These are phyloP conservation scores for Rhinatrema bivittatum DNA, from an alignment of 2,797 vertebrate genomes.

Conservation along the genomic window DNA sequence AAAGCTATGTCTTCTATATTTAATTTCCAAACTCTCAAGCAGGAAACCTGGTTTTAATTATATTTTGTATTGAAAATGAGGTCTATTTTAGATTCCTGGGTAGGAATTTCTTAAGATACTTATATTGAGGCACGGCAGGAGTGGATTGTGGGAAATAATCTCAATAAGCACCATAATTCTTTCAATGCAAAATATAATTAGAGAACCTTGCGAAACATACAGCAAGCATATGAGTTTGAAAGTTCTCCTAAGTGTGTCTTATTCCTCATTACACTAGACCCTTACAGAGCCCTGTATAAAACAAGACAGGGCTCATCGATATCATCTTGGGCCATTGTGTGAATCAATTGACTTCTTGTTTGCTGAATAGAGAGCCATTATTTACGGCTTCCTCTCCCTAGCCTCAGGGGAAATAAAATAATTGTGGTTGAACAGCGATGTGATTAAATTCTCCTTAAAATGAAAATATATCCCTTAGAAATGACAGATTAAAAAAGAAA, in stretches of 20 bases:
- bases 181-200: slow-evolving; percentile 42
- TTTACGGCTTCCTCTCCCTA: slow-evolving; percentile 17
- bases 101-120: slow-evolving; percentile 37
- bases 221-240: slow-evolving; percentile 40
- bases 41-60: slow-evolving; percentile 20
- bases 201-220: slow-evolving; percentile 35
- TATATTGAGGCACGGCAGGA: slow-evolving; percentile 29
- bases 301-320: slow-evolving; percentile 15
- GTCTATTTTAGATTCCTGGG: slow-evolving; percentile 33
- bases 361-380: slow-evolving; percentile 7
- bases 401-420: slow-evolving; percentile 15
- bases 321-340: slow-evolving; percentile 7
- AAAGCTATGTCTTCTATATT: slow-evolving; percentile 43
- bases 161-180: slow-evolving; percentile 37
- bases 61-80: slow-evolving; percentile 23
- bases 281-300: slow-evolving; percentile 13
- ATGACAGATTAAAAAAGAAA: slow-evolving; percentile 6
- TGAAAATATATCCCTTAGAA: background rate
- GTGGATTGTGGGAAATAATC: slow-evolving; percentile 39
- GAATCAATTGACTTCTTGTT: slow-evolving; percentile 22
- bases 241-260: slow-evolving; percentile 17
- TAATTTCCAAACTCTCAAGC: slow-evolving; percentile 36
- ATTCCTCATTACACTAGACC: slow-evolving; percentile 20
- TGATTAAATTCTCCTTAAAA: slow-evolving; percentile 5
- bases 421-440: slow-evolving; percentile 12